Evolutionary conservation across 2,888 invertebrate genomes (phyloP), one percentile per base, ranked within the genome.

Genomic region (Germaria angustata): DNA sequence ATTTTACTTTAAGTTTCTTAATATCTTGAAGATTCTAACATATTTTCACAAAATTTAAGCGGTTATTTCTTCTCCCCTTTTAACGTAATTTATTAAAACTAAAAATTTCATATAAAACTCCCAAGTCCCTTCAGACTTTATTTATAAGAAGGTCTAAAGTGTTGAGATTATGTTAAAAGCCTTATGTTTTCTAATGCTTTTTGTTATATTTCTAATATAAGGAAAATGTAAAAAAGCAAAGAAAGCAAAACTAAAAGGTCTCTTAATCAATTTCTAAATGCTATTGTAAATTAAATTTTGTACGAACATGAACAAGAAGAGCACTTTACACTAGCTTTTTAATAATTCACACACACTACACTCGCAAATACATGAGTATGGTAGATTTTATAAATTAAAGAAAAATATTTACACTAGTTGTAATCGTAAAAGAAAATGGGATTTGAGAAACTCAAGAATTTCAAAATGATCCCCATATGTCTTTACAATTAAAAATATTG

Each of bases 261-360:
- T 84, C 81, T 72, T 81, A 76, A 81, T 80, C 81, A 84, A 83
- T 80, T 69, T 49, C 73, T 76, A 66, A 69, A 82, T 81, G 55
- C 34, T 57, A 49, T n/a, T 68, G 15, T 34, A 34, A 63, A 57
- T 44, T 55, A 53, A 75, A 68, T 80, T 66, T 73, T 80, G 34
- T 59, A 41, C 32, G 34, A 65, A 57, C 71, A 65, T 71, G 55
- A 57, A 59, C 20, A 39, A 57, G 36, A 65, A 46, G n/a, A 39
- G 15, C 24, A 65, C 17, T 59, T 71, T 55, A 20, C n/a, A 20
- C 5, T 11, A 73, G 41, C 34, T 28, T 51, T 39, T 59, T 20
- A 41, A 63, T 55, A 78, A 51, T 39, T 28, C 28, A 17, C 41
- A 11, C 24, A 39, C 41, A 11, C n/a, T 73, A 59, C 59, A 72